These are phyloP conservation scores for Porites australiensis DNA, from an alignment of 64 coral and sea anemone species.

Conservation along the genomic window DNA sequence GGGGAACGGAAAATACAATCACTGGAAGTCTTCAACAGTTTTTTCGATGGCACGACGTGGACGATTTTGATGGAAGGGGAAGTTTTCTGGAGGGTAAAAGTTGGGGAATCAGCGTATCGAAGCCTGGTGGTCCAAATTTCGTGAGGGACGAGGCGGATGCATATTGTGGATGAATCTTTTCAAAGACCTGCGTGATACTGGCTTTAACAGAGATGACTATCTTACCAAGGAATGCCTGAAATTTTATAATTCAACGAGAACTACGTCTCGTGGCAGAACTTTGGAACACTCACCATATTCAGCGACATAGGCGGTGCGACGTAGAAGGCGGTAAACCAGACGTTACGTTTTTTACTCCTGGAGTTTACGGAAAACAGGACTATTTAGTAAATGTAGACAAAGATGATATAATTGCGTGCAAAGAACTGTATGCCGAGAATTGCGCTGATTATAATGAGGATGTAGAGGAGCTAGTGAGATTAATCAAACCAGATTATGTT, in stretches of 20 bases:
- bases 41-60: slow-evolving; percentile 18
- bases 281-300: slow-evolving; percentile 45
- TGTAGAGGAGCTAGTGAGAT: background rate
- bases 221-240: slow-evolving; percentile 25
- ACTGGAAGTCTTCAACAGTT: slow-evolving; percentile 13
- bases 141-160: slow-evolving; percentile 47
- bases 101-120: slow-evolving; percentile 49
- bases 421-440: background rate
- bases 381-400: background rate
- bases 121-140: slow-evolving; percentile 49
- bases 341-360: slow-evolving; percentile 24
- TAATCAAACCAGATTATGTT: background rate
- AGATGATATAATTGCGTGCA: background rate
- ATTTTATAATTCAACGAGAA: slow-evolving; percentile 19
- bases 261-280: slow-evolving; percentile 23
- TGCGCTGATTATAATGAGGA: background rate
- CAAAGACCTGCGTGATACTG: slow-evolving; percentile 47
- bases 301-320: slow-evolving; percentile 2
- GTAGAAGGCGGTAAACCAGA: slow-evolving; percentile 41
- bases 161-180: slow-evolving; percentile 53
- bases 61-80: slow-evolving; percentile 14
- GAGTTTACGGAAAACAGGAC: background rate
- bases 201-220: background rate
- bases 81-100: slow-evolving; percentile 56
- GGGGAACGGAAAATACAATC: slow-evolving; percentile 43